phyloP scores from a whole-genome alignment of 1,140 invertebrate species.

The Mactra quadrangularis region DNA sequence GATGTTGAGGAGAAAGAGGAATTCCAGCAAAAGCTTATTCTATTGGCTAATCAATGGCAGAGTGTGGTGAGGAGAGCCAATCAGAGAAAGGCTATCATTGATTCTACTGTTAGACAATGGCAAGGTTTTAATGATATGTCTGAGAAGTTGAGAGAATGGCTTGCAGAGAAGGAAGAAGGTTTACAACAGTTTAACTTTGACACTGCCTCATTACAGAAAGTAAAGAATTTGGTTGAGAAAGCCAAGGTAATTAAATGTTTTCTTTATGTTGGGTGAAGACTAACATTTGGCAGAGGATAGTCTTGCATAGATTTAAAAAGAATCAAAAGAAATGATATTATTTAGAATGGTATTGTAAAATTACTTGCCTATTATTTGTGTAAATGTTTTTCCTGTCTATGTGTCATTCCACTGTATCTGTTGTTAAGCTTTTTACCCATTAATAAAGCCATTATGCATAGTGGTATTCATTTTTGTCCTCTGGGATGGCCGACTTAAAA shows the following conservation, averaged over 20 bases:
- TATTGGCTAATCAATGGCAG: constrained; percentile 92
- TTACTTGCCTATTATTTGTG: too few species aligned
- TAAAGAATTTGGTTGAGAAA: constrained; percentile 75
- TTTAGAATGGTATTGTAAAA: too few species aligned
- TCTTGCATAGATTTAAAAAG: too few species aligned
- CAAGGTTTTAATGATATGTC: constrained; percentile 91
- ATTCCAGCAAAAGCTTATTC: constrained; percentile 88
- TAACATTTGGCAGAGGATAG: too few species aligned
- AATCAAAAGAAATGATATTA: too few species aligned
- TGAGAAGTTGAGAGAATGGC: constrained; percentile 89
- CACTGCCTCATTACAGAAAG: constrained; percentile 73
- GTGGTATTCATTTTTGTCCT: too few species aligned
- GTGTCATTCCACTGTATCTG: too few species aligned
- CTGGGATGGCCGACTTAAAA: too few species aligned
- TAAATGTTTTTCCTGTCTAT: too few species aligned
- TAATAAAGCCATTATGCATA: too few species aligned
- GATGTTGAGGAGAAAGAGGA: constrained; percentile 76
- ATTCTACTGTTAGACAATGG: constrained; percentile 90
- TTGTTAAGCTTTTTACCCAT: too few species aligned
- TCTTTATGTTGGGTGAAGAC: too few species aligned
- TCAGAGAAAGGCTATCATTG: constrained; percentile 90
- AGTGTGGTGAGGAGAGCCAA: constrained; percentile 92
- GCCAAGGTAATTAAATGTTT: constrained; percentile 70
- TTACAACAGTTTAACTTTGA: constrained; percentile 85
- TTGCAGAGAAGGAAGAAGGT: constrained; percentile 90